Base-by-base conservation (phyloP, 2,888 invertebrate species). In the Ormyrus thymus region DNA sequence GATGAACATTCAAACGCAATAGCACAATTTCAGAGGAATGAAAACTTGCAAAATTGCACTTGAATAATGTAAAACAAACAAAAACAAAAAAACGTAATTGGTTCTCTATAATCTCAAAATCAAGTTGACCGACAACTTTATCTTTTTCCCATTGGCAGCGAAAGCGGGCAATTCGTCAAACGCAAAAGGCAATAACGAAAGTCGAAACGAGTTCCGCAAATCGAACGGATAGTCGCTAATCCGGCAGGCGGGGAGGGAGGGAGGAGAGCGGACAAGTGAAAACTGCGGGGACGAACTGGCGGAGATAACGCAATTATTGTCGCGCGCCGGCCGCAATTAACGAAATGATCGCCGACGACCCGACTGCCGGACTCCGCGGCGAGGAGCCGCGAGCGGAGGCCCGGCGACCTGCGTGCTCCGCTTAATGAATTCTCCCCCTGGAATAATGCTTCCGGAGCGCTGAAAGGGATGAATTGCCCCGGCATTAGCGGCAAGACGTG, bases 301-400 rank as follows among this genome's bases (percentile, higher is more conserved):
- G n/a, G 11, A 48, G 55, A 78, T 75, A 79, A 75, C 71, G 61
- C 68, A 72, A 76, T 79, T 79, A 76, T 58, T 56, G 72, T 61
- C 68, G 15, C 48, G 55, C 45, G 51, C 53, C 55, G 10, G 45
- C 9, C 55, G 61, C 72, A 76, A 79, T 79, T 79, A 76, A 64
- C 75, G 75, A 65, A 69, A 75, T 65, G 68, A 69, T 73, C 72
- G 29, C 29, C 29, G 29, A 29, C 29, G 56, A 11, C 51, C 11
- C 29, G 68, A 73, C 68, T 61, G 61, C 61, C 58, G 58, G 46
- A 70, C 77, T 66, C 51, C 6, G 55, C 11, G n/a, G 48, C 46
- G n/a, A 7, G 10, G 11, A 9, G 50, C 43, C 29, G 29, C 46
- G 51, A 64, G 7, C 61, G 50, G 70, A 69, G n/a, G n/a, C 29